Conservation (phyloP, 2,888 invertebrate genomes). For the Drosophila peninsularis region DNA sequence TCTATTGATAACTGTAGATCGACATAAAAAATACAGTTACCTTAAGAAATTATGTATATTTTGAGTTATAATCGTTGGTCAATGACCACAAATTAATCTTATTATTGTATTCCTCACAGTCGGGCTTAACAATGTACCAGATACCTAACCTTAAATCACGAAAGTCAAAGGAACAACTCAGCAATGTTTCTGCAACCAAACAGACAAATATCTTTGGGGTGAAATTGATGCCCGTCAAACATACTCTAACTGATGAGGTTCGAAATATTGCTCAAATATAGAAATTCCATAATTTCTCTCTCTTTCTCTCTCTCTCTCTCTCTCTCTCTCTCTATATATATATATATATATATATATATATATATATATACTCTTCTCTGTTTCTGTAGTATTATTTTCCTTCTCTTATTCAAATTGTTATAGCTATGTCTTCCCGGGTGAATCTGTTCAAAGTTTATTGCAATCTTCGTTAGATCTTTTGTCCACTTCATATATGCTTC, state of each 20-base stretch:
- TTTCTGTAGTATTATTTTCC: background rate
- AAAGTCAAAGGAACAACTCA: constrained; percentile 13
- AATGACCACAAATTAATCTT: background rate
- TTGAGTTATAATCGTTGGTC: background rate
- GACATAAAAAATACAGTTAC: background rate
- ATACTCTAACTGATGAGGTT: constrained; percentile 68
- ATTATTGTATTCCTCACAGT: constrained; percentile 44
- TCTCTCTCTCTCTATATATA: too few relatives aligned
- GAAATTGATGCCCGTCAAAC: constrained; percentile 79
- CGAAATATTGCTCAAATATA: constrained; percentile 24
- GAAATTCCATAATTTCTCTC: background rate
- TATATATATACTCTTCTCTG: too few relatives aligned
- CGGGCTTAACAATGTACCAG: constrained; percentile 36
- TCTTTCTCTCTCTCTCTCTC: constrained; percentile 6
- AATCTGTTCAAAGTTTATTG: background rate
- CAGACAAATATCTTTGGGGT: constrained; percentile 86
- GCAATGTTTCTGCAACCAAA: constrained; percentile 76
- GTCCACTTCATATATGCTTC: background rate
- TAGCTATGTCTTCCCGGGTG: background rate
- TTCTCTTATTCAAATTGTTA: background rate
- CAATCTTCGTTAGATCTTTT: background rate
- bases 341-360: too few relatives aligned
- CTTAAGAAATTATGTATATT: background rate
- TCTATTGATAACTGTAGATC: background rate
- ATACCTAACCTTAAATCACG: constrained; percentile 50